These are phyloP conservation scores for Notiomystis cincta DNA, from an alignment of 2,113 vertebrate species.

Conservation along the genomic window DNA sequence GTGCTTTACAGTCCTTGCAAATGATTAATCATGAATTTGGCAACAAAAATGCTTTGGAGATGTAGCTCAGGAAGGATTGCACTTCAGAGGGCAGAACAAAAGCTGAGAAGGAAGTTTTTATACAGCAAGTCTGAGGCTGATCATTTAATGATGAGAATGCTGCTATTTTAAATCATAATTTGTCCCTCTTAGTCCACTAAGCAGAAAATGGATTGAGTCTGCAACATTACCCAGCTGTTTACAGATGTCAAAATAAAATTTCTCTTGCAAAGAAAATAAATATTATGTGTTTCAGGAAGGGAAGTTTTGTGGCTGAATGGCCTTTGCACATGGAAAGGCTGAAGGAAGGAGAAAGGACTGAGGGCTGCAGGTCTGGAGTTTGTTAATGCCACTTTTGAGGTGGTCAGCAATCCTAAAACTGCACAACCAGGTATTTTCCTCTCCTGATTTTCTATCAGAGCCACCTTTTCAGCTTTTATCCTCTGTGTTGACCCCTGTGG, in stretches of 20 bases:
- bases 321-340: rapidly evolving
- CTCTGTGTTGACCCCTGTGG: neutral
- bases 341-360: neutral
- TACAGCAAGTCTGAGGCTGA: neutral
- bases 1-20: neutral
- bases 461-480: neutral
- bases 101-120: neutral
- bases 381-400: neutral
- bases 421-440: rapidly evolving
- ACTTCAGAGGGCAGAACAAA: neutral
- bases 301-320: neutral
- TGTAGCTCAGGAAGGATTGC: neutral
- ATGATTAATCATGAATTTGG: neutral
- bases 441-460: neutral
- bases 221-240: constrained; percentile 20
- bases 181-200: neutral
- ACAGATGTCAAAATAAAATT: neutral
- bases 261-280: neutral
- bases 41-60: constrained; percentile 17
- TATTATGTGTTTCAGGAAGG: neutral
- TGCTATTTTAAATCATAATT: neutral
- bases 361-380: neutral
- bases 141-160: neutral
- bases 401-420: neutral
- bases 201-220: constrained; percentile 34